Evolutionary conservation across 2,888 invertebrate genomes (phyloP).

Genomic region (Lasiommata megera): DNA sequence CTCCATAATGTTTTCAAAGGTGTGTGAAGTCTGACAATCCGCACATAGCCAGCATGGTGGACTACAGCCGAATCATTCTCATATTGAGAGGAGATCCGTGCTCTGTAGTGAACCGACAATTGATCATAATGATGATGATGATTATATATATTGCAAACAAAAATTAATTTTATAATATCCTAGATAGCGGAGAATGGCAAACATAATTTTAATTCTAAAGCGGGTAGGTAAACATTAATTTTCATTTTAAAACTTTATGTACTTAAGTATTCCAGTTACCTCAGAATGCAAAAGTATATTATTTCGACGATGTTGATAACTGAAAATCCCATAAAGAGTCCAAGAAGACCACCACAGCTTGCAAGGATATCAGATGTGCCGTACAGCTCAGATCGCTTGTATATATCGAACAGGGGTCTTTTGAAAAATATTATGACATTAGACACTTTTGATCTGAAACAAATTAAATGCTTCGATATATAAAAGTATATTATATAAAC

Average conservation of each 20-base stretch:
- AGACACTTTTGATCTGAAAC: constrained; percentile 1
- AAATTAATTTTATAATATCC: background rate
- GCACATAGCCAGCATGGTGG: too few species aligned
- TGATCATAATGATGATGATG: background rate
- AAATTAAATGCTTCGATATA: too few species aligned
- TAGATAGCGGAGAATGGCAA: background rate
- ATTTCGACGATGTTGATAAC: constrained; percentile 81
- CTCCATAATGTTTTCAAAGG: too few species aligned
- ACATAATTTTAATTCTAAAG: background rate
- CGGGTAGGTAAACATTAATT: background rate
- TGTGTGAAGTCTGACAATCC: too few species aligned
- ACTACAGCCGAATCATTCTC: too few species aligned
- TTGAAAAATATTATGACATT: constrained; percentile 83
- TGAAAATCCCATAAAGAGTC: constrained; percentile 83
- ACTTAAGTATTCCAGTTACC: constrained; percentile 41
- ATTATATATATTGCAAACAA: background rate
- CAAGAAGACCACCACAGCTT: constrained; percentile 85
- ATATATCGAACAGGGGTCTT: constrained; percentile 85
- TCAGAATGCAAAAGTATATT: constrained; percentile 76
- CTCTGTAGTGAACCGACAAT: too few species aligned
- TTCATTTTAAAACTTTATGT: background rate
- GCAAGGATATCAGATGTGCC: constrained; percentile 85
- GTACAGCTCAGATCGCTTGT: constrained; percentile 85
- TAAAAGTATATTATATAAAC: too few species aligned
- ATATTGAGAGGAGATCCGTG: too few species aligned